Evolutionary conservation across 2,888 invertebrate genomes (phyloP), one percentile per base, ranked within the genome.

Genomic region (Timandra comae): DNA sequence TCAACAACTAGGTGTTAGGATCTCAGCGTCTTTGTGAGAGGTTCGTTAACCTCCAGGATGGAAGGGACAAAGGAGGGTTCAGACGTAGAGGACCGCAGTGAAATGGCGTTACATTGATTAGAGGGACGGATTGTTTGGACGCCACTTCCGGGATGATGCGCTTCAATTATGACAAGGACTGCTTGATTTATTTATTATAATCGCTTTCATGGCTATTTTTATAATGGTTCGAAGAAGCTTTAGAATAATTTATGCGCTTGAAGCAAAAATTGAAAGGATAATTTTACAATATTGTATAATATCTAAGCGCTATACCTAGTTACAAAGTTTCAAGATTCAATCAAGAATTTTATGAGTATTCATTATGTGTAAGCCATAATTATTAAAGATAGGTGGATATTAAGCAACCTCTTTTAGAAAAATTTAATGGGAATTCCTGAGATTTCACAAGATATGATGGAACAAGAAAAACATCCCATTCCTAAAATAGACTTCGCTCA

Each of bases 41-140:
- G 77, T 66, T 72, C 75, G 51, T 39, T 56, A 70, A 68, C 63
- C 74, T 52, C 49, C 46, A 65, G 67, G 64, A 64, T 65, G 68
- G 56, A 49, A 68, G 66, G 65, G 68, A 70, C 76, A 69, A 65
- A 49, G 46, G 47, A 16, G 16, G 16, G 16, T 16, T 16, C 16
- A 16, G 16, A 5, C 16, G 16, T 6, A n/a, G 10, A 24, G 29
- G 52, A 55, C 46, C 60, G 57, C 47, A 41, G 47, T 53, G 52
- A 60, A 60, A 46, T 37, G 46, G 50, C 56, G 46, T 59, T 51
- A 48, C 53, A 63, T 63, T 54, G 56, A 55, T 64, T 60, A 46
- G 34, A 40, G 44, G 52, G 42, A 46, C 45, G 49, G 41, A 52
- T 49, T 45, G 47, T 46, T 41, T 40, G 31, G 34, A 36, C 41